These are phyloP conservation scores for Synanthedon formicaeformis DNA, from an alignment of 2,888 invertebrate genomes.

Conservation along the genomic window DNA sequence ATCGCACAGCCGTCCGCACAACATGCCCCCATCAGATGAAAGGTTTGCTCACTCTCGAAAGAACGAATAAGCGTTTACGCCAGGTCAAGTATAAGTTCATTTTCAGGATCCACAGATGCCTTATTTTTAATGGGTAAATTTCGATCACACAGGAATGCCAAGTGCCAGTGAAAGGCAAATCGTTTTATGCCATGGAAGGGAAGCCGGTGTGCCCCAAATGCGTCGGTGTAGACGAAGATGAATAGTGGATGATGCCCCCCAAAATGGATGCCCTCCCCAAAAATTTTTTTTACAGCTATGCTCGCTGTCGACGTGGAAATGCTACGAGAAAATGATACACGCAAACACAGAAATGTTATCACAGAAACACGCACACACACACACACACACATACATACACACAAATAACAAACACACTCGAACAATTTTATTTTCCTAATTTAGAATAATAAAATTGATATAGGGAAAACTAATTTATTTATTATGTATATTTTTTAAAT, in stretches of 20 bases:
- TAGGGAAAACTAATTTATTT: conserved; percentile 46
- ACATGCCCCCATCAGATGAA: background rate
- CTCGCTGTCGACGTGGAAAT: conserved; percentile 28
- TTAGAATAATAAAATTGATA: conserved; percentile 24
- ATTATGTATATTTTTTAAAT: conserved; percentile 64
- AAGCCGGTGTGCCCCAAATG: conserved; percentile 95
- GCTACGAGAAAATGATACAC: conserved; percentile 24
- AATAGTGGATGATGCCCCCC: conserved; percentile 50
- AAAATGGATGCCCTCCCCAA: conserved; percentile 53
- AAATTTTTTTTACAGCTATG: conserved; percentile 65
- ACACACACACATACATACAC: conserved; percentile 16
- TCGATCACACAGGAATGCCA: conserved; percentile 87
- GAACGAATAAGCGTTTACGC: conserved; percentile 18
- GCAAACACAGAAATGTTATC: conserved; percentile 21
- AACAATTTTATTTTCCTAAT: conserved; percentile 5
- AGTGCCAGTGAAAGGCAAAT: conserved; percentile 91
- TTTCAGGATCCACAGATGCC: conserved; percentile 1
- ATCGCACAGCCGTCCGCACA: too few species aligned
- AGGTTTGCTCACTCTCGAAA: conserved; percentile 10
- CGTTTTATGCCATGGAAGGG: conserved; percentile 97
- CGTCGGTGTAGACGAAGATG: conserved; percentile 92
- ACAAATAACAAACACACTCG: conserved; percentile 5
- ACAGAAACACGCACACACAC: conserved; percentile 26
- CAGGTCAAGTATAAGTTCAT: conserved; percentile 43
- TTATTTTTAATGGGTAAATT: conserved; percentile 19